Evolutionary conservation across 2,113 vertebrate species (phyloP), one percentile per base, ranked within the genome.

Genomic region (Bubo scandiacus): DNA sequence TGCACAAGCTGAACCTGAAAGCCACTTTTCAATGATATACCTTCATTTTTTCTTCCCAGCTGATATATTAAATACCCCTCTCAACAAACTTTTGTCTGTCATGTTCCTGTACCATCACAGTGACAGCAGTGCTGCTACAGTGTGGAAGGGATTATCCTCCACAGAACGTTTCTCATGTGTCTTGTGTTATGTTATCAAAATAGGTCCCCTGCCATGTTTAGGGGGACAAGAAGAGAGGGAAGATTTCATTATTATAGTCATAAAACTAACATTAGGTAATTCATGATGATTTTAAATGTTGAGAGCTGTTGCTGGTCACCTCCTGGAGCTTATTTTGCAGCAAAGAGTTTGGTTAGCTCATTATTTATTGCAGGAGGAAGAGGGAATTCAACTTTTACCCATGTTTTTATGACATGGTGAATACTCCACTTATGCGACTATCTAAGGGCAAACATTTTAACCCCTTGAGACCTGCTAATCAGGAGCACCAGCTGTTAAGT

Each of bases 381-480:
- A 57, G 59, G 78, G 62, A 42, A 83, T 71, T 91, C 32, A 27
- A 54, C 34, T 81, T 85, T 79, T 92, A 25, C 29, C 29, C 27
- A 1, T 43, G 54, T 61, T 96, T 94, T 82, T 74, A 19, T 81
- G 83, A 27, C 59, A 8, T 66, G 36, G 81, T 92, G 88, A 77
- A 71, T 93, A 18, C 42, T 88, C 47, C 67, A 42, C 74, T 79
- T 57, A 19, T 6, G 15, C 2, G 0, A 51, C 86, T 83, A 2
- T 94, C 74, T 81, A 22, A 88, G 86, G 93, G 73, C 94, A 94
- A 96, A 82, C 72, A 79, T 72, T 88, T 97, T 96, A 96, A 97
- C 94, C 94, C 88, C 93, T 95, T 94, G 96, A 95, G 93, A 91
- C 62, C 94, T 89, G 59, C 86, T 94, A 84, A 96, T 94, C 93